Conservation (phyloP, 1,140 invertebrate species). For the Scylla paramamosain region DNA sequence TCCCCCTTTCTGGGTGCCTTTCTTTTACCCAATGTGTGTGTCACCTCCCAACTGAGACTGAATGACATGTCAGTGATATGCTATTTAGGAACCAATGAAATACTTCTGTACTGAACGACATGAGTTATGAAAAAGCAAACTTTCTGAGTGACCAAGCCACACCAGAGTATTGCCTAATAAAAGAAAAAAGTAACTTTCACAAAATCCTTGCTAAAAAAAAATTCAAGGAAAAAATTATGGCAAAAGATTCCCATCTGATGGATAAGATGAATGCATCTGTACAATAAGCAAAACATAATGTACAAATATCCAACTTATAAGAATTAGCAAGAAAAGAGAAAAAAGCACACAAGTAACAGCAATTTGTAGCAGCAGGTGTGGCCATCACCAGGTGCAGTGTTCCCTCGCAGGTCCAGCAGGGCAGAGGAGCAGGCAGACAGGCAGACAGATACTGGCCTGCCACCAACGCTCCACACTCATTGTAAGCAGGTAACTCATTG, state of each 20-base stretch:
- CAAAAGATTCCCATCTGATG: neutral
- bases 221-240: neutral
- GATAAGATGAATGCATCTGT: neutral
- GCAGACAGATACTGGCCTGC: no score
- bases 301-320: no score
- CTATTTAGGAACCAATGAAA: neutral
- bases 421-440: no score
- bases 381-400: no score
- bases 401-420: no score
- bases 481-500: neutral
- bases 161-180: neutral
- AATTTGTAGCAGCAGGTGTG: no score
- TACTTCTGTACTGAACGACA: neutral
- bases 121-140: neutral
- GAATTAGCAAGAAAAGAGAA: no score
- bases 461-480: no score
- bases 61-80: neutral
- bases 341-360: no score
- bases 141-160: neutral
- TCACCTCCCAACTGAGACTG: neutral
- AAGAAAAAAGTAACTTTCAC: neutral
- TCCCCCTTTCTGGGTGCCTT: neutral
- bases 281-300: no score
- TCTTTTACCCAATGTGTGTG: neutral
- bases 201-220: neutral